These are phyloP conservation scores for Limosa lapponica DNA, from an alignment of 2,797 vertebrate species.

Conservation along the genomic window DNA sequence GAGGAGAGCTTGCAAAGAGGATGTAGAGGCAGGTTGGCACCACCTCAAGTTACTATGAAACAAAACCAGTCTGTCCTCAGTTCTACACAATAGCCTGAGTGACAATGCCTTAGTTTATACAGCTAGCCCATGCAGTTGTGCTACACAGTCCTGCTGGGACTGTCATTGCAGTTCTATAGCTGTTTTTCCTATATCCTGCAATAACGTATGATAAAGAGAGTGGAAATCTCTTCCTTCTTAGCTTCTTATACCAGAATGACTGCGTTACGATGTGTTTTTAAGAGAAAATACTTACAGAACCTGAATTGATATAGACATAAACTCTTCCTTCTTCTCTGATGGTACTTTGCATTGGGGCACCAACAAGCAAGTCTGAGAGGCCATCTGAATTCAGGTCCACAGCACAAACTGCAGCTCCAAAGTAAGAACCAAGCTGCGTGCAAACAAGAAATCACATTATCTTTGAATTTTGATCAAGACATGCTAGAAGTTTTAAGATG, in stretches of 20 bases:
- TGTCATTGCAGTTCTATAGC: neutral
- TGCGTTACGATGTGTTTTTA: neutral
- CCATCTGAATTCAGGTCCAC: constrained; percentile 93
- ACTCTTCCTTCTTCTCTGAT: constrained; percentile 94
- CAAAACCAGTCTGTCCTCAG: neutral
- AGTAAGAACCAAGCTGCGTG: constrained; percentile 92
- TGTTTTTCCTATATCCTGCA: neutral
- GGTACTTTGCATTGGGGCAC: constrained; percentile 90
- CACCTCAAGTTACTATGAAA: neutral
- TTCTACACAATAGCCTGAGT: neutral
- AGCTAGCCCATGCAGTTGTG: neutral
- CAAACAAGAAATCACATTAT: neutral
- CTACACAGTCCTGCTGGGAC: neutral
- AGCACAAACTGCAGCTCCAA: constrained; percentile 89
- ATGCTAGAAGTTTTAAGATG: neutral
- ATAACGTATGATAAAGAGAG: neutral
- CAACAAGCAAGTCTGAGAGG: constrained; percentile 93
- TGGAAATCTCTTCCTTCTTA: neutral
- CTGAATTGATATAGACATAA: constrained; percentile 94
- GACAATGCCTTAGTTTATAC: rapidly evolving
- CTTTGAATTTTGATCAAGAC: neutral
- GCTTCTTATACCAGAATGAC: neutral
- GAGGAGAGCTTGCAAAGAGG: neutral
- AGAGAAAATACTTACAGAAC: constrained; percentile 80
- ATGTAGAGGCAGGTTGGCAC: neutral